Base-by-base conservation (phyloP, 2,113 vertebrate genomes). In the Vanacampus margaritifer region DNA sequence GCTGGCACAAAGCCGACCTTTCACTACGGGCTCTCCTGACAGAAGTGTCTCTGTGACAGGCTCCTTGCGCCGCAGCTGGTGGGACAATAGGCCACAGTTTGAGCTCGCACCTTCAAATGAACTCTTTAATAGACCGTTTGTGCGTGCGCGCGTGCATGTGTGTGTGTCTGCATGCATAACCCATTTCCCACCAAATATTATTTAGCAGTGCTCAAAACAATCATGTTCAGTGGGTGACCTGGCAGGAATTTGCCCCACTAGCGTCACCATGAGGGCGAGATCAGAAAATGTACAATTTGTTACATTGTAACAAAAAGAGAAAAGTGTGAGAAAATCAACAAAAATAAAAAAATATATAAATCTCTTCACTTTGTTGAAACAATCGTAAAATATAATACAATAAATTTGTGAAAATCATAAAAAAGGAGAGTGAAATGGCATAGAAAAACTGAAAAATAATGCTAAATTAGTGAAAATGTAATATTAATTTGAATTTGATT, bases 101-200 rank as follows among this genome's bases (percentile, higher is more conserved):
- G 87, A 80, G 68, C 76, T 80, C 85, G 87, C 85, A 86, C 87
- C 89, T 86, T 71, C 76, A 78, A 84, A 85, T 82, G 53, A 77
- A 71, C 84, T 79, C 56, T 62, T n/a, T 60, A 81, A 78, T 51
- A 63, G 68, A 73, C 74, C 19, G 26, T 32, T 32, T 32, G 5
- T 28, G 28, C 8, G 24, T 28, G 53, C 28, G 53, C 19, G 46
- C 11, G 21, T 7, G 48, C 10, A 21, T 0, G 21, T 51, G 45
- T 7, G 45, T 46, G 17, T 46, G 1, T 46, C 21, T 23, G 48
- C 6, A 3, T 6, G 51, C 32, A 43, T 24, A 5, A 68, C 61
- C 26, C 41, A 19, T 60, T 86, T 80, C 78, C 75, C 83, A 84
- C 17, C 28, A 12, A 46, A 28, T 28, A 26, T 17, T 17, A 23